These are phyloP conservation scores for Oscarella lobularis DNA, from an alignment of 37 sponge, comb jelly and placozoan genomes.

Conservation along the genomic window DNA sequence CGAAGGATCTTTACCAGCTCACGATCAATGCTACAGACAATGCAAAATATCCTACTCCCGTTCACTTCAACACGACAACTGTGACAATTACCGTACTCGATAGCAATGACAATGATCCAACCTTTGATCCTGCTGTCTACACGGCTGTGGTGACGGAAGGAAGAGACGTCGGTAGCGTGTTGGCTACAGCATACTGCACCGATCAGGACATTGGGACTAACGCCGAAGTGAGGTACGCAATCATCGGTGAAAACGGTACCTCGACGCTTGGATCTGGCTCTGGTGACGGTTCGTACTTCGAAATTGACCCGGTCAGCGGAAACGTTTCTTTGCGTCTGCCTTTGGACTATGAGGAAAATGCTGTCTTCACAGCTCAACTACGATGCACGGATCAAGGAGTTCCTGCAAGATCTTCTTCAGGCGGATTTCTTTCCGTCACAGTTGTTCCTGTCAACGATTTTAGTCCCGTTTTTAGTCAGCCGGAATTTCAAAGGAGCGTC, in stretches of 20 bases:
- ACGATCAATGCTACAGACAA: conserved; percentile 39
- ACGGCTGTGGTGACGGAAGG: conserved; percentile 5
- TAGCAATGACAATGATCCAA: not conserved
- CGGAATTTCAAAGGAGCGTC: not conserved
- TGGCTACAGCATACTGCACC: not conserved
- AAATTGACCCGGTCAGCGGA: not conserved
- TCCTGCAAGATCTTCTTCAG: not conserved
- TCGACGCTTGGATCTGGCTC: not conserved
- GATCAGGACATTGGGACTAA: not conserved
- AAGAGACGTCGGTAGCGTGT: conserved; percentile 1
- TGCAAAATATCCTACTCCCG: not conserved
- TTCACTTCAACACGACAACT: not conserved
- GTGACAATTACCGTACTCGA: not conserved
- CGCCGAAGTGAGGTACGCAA: not conserved
- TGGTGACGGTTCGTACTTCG: not conserved
- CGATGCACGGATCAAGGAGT: not conserved
- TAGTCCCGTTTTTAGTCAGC: not conserved
- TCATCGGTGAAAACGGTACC: not conserved
- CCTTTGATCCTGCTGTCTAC: not conserved
- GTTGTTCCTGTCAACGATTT: not conserved
- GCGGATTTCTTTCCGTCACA: not conserved
- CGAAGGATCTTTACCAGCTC: conserved; percentile 12
- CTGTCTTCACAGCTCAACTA: not conserved
- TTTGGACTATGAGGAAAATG: not conserved
- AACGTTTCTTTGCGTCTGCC: not conserved